Conservation (phyloP, 2,113 vertebrate genomes). For the Gymnorhina tibicen region DNA sequence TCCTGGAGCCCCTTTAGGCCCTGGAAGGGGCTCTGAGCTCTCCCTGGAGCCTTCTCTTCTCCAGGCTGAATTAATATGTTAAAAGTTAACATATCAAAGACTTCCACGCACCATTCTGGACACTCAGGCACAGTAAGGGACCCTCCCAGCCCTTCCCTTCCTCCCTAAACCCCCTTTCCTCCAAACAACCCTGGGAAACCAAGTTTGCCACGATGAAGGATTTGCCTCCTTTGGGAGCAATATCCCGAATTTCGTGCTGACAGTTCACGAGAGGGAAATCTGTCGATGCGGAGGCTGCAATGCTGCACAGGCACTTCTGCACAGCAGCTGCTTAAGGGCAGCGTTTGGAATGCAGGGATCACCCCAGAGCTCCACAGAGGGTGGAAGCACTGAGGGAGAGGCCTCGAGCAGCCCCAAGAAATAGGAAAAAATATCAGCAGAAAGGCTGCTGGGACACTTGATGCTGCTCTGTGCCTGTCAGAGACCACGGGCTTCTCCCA, state of each 20-base stretch:
- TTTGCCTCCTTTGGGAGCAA: not conserved
- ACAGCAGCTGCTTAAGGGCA: not conserved
- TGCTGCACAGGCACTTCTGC: accelerated
- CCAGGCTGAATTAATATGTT: not conserved
- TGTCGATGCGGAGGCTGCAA: not conserved
- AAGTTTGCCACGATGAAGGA: accelerated
- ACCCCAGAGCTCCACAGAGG: not conserved
- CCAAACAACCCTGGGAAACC: not conserved
- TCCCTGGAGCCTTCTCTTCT: not conserved
- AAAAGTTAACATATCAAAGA: not conserved
- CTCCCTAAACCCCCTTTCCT: not conserved
- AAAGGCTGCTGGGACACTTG: not conserved
- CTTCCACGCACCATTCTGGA: not conserved
- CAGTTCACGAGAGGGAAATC: not conserved
- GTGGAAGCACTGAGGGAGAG: not conserved
- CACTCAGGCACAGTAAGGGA: not conserved
- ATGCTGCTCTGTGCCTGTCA: not conserved
- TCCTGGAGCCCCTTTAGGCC: not conserved
- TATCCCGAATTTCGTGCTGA: not conserved
- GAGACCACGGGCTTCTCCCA: not conserved
- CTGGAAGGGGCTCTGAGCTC: accelerated
- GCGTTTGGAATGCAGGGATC: not conserved
- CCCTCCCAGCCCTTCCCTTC: not conserved
- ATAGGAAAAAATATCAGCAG: not conserved
- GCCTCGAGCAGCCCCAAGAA: not conserved